Evolutionary conservation across 1,140 invertebrate genomes (phyloP).

Genomic region (Ips nitidus): DNA sequence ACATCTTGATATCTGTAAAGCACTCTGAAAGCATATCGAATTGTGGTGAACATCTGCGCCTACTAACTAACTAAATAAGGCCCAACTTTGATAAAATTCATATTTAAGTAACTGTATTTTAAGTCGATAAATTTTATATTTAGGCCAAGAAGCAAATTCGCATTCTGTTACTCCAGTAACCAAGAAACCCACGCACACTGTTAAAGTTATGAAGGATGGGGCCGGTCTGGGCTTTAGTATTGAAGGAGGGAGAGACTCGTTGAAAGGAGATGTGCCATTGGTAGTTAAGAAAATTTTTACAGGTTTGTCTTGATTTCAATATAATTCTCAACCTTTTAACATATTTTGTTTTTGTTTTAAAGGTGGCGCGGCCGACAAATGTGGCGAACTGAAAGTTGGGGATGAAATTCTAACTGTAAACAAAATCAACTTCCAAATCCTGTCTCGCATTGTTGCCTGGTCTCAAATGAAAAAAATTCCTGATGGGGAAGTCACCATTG

Average conservation of each 20-base stretch:
- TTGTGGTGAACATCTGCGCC: constrained; percentile 1
- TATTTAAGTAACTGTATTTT: constrained; percentile 7
- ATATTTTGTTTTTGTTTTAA: constrained; percentile 34
- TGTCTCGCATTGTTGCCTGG: constrained; percentile 92
- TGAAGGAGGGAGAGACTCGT: constrained; percentile 88
- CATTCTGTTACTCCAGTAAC: constrained; percentile 5
- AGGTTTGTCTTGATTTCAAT: constrained; percentile 61
- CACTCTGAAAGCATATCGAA: not conserved
- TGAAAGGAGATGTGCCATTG: constrained; percentile 81
- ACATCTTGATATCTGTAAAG: too few species aligned
- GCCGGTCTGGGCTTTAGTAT: constrained; percentile 90
- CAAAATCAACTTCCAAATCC: constrained; percentile 72
- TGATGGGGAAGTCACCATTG: constrained; percentile 68
- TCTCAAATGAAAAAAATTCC: constrained; percentile 86
- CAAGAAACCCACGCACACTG: constrained; percentile 44
- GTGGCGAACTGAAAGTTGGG: constrained; percentile 77
- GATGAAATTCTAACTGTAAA: constrained; percentile 87
- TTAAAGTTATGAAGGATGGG: constrained; percentile 80
- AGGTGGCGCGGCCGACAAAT: constrained; percentile 91
- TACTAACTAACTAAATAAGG: not conserved
- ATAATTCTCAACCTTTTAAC: constrained; percentile 2
- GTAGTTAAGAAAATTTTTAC: constrained; percentile 90
- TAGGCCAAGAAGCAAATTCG: constrained; percentile 21
- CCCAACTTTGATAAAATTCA: not conserved
- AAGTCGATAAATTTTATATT: constrained; percentile 9